phyloP scores from a whole-genome alignment of 2,888 invertebrate species.

The Macaria liturata region DNA sequence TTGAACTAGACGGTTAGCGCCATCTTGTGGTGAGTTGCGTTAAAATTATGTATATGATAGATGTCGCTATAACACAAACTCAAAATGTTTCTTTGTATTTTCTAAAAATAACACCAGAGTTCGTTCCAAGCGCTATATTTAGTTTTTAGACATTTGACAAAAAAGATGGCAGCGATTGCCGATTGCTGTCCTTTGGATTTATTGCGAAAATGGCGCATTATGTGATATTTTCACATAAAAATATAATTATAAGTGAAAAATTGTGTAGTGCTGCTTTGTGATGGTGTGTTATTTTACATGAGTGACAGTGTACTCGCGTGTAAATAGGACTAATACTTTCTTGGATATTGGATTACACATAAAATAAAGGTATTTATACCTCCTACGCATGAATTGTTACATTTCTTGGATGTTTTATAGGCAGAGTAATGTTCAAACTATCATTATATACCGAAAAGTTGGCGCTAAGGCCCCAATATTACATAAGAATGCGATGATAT shows the following conservation, averaged over 20 bases:
- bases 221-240: constrained; percentile 79
- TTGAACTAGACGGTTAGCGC: not conserved
- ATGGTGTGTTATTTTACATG: constrained; percentile 74
- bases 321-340: constrained; percentile 77
- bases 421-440: constrained; percentile 29
- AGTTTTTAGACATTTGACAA: constrained; percentile 83
- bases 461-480: constrained; percentile 54
- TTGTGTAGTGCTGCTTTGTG: constrained; percentile 80
- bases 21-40: constrained; percentile 36
- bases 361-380: constrained; percentile 79
- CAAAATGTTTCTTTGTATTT: constrained; percentile 58
- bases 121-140: constrained; percentile 81
- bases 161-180: constrained; percentile 83
- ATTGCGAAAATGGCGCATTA: constrained; percentile 81
- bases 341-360: constrained; percentile 82
- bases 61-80: constrained; percentile 53
- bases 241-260: constrained; percentile 75
- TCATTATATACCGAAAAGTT: constrained; percentile 24
- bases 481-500: constrained; percentile 66
- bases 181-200: constrained; percentile 78
- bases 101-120: constrained; percentile 83
- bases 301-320: constrained; percentile 77
- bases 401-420: constrained; percentile 38
- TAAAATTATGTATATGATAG: constrained; percentile 36
- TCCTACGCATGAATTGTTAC: constrained; percentile 63